A percentile compares a stretch with the other conserved stretches of the same genome.
These are phyloP conservation scores for Corvus hawaiiensis DNA, from an alignment of 2,113 vertebrate genomes.

Conservation along the genomic window DNA sequence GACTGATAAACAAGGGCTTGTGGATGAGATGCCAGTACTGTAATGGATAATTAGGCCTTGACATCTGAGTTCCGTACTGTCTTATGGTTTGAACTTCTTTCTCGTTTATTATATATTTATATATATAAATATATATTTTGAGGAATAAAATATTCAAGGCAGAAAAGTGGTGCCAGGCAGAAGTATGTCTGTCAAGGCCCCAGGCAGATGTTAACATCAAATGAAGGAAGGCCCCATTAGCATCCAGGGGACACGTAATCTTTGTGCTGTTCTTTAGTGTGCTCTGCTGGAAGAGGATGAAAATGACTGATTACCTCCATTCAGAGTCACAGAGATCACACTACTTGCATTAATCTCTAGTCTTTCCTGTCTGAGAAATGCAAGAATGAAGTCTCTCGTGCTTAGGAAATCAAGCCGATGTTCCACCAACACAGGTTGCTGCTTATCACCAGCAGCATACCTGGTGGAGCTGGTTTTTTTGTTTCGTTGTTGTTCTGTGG, in stretches of 20 bases:
- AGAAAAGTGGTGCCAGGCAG: background rate
- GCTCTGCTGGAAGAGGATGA: background rate
- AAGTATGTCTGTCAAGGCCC: background rate
- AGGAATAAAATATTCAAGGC: background rate
- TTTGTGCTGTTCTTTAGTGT: background rate
- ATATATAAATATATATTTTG: background rate
- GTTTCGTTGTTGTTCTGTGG: fast-evolving
- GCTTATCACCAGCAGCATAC: background rate
- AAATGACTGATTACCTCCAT: background rate
- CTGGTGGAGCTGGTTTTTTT: background rate
- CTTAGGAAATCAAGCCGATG: background rate
- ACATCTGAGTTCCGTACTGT: background rate
- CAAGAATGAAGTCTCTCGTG: background rate
- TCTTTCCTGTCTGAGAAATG: background rate
- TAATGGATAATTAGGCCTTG: background rate
- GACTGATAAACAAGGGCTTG: background rate
- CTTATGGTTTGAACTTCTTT: background rate
- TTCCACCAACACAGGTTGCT: background rate
- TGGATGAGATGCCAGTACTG: background rate
- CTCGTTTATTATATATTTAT: background rate
- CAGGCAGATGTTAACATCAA: background rate
- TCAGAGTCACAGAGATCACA: background rate
- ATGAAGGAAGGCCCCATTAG: background rate
- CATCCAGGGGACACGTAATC: background rate
- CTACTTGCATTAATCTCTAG: background rate